Base-by-base conservation (phyloP, 2,113 vertebrate genomes). In the Puma concolor region DNA sequence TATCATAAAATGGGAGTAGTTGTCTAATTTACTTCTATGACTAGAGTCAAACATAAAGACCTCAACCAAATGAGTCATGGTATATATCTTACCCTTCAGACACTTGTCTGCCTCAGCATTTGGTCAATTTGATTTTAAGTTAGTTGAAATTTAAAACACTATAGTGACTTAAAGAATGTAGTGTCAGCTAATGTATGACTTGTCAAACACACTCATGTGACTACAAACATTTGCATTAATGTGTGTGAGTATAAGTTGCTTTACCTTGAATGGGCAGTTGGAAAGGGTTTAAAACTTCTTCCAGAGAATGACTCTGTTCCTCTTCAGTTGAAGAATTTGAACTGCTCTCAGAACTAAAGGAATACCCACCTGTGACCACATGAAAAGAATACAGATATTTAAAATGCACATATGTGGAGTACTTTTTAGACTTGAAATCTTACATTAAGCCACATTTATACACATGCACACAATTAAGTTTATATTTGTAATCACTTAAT, bases 61-160 rank as follows among this genome's bases (percentile, higher is more conserved):
- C 16, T 87, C 44, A 90, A 27, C 27, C 3, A 86, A 96, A 60
- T 86, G 36, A 91, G 5, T 93, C 27, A 21, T n/a, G 4, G 12
- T 57, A 23, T 48, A 29, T 69, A 4, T 77, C 50, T 71, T 79
- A 54, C 25, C 44, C 21, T 88, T 79, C 11, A 57, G 17, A 54
- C 80, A 15, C 14, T 82, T 88, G 16, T 91, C 38, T 88, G 19
- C 66, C 57, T 97, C 67, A 91, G 44, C 2, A 16, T 77, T 64
- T 89, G 64, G 86, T 52, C 33, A 76, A 3, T 96, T 93, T 95
- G n/a, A 74, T 52, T 90, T 88, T 72, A 92, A n/a, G 14, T 6
- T 88, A 48, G 44, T 86, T 92, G 48, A 95, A 83, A 90, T 89
- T 72, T 71, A 85, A 95, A 97, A 81, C 23, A 88, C 44, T 87